These are phyloP conservation scores for Chouioia cunea DNA, from an alignment of 2,888 invertebrate genomes.

Conservation along the genomic window DNA sequence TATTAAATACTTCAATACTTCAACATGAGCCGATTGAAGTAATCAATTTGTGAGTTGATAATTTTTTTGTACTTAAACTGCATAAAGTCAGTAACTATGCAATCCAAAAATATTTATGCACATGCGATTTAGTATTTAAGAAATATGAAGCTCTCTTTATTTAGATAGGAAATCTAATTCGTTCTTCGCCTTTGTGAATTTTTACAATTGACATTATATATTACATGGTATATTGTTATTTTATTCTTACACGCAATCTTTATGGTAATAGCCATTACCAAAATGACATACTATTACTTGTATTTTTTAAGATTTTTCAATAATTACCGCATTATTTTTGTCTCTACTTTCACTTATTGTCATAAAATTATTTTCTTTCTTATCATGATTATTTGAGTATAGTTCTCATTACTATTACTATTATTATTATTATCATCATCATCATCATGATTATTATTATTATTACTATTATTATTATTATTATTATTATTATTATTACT, in stretches of 20 bases:
- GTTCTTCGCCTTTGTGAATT: conserved; percentile 21
- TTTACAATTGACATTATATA: conserved; percentile 35
- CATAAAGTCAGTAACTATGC: not conserved
- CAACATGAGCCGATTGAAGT: too few relatives aligned
- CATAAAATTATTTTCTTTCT: not conserved
- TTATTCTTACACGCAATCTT: conserved; percentile 46
- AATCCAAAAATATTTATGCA: conserved; percentile 1
- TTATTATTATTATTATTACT: conserved; percentile 37
- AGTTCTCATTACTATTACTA: too few relatives aligned
- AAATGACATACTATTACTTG: conserved; percentile 48
- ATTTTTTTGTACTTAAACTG: conserved; percentile 19
- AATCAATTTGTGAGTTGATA: too few relatives aligned
- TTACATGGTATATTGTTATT: conserved; percentile 48
- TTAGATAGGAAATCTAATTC: conserved; percentile 20
- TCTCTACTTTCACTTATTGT: not conserved
- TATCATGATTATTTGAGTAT: not conserved
- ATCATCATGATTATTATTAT: conserved; percentile 38
- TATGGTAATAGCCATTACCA: conserved; percentile 27
- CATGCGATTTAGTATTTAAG: not conserved
- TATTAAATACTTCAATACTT: too few relatives aligned
- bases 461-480: conserved; percentile 43
- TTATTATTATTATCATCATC: not conserved
- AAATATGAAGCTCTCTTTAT: conserved; percentile 3
- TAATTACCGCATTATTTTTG: conserved; percentile 27
- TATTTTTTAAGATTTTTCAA: conserved; percentile 46